Conservation (phyloP, 2,113 vertebrate genomes). For the Pipra filicauda region DNA sequence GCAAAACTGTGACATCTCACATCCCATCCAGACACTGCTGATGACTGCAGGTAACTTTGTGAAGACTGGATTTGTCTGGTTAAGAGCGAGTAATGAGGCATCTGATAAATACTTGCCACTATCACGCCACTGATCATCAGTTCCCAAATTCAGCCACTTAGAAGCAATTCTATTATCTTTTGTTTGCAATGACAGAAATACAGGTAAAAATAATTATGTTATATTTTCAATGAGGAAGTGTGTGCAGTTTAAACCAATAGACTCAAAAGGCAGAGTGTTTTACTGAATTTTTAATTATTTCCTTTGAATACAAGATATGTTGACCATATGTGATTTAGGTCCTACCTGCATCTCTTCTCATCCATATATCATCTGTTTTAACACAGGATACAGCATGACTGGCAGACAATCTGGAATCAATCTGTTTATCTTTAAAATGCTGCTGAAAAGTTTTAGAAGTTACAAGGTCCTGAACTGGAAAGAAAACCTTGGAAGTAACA, state of each 20-base stretch:
- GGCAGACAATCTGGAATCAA: constrained; percentile 65
- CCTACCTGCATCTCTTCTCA: constrained; percentile 57
- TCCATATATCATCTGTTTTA: constrained; percentile 42
- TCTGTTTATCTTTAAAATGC: constrained; percentile 67
- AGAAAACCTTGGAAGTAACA: constrained; percentile 62
- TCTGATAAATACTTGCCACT: neutral
- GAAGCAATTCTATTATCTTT: neutral
- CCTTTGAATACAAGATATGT: constrained; percentile 18
- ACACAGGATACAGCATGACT: constrained; percentile 56
- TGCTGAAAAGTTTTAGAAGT: constrained; percentile 63
- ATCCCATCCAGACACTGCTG: neutral
- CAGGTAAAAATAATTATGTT: neutral
- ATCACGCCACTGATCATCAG: neutral
- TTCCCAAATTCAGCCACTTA: neutral
- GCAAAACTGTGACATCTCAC: neutral
- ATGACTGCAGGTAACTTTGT: neutral
- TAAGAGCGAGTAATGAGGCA: neutral
- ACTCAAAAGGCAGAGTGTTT: constrained; percentile 16
- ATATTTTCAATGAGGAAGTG: neutral
- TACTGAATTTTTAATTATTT: constrained; percentile 24
- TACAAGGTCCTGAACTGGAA: constrained; percentile 54
- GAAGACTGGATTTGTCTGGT: neutral
- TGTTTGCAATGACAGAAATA: neutral
- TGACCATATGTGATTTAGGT: constrained; percentile 56
- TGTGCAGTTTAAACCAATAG: neutral